Evolutionary conservation across 2,113 vertebrate species (phyloP).

Genomic region (Alethe diademata): DNA sequence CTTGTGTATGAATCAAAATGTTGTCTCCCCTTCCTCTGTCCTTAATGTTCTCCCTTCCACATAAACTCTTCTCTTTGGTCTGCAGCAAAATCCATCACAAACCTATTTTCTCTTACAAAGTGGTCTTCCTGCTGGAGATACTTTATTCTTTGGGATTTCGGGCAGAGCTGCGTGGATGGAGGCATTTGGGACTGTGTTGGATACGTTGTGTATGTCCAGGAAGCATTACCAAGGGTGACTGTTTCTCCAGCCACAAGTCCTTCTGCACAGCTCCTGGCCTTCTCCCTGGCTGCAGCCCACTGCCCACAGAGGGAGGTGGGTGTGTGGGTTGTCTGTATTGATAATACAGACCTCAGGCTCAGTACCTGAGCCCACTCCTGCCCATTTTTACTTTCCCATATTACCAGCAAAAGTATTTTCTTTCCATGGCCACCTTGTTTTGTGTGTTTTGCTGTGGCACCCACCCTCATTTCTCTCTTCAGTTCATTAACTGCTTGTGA

Average conservation of each 20-base stretch:
- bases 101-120: neutral
- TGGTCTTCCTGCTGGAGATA: neutral
- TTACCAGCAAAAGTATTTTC: neutral
- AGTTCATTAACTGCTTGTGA: neutral
- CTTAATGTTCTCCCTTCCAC: neutral
- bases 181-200: rapidly evolving
- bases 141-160: neutral
- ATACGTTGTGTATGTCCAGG: rapidly evolving
- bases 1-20: neutral
- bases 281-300: neutral
- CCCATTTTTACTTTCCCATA: neutral
- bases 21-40: neutral
- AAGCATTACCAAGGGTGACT: neutral
- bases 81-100: neutral
- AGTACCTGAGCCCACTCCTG: neutral
- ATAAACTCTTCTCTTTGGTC: neutral
- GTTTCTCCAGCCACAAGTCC: neutral
- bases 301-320: neutral
- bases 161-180: neutral
- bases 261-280: neutral
- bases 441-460: neutral
- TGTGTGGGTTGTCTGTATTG: rapidly evolving
- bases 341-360: no score
- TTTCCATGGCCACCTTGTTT: rapidly evolving
- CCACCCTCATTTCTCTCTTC: neutral